A percentile compares a stretch with the other conserved stretches of the same genome.
Conservation (phyloP, 2,797 vertebrate genomes). For the Smutsia gigantea region DNA sequence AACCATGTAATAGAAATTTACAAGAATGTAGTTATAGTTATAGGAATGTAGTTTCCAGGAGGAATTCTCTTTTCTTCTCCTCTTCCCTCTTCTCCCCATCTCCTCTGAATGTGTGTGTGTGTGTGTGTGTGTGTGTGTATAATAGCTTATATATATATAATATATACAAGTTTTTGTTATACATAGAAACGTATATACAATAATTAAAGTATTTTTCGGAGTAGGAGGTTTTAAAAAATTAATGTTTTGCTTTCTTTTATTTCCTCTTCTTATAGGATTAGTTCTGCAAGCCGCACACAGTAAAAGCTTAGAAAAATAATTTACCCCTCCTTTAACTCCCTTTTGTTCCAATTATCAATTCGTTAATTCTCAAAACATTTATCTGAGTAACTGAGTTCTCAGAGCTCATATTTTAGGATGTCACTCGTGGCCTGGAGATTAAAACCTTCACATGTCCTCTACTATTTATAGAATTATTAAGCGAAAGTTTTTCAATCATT, state of each 20-base stretch:
- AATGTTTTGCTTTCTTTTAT: background rate
- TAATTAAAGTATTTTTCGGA: background rate
- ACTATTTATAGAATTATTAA: background rate
- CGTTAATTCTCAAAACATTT: background rate
- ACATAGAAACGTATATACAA: no score
- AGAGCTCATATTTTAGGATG: background rate
- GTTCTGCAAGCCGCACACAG: background rate
- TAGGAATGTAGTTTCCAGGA: background rate
- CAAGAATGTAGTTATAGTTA: background rate
- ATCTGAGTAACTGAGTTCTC: background rate
- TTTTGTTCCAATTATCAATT: background rate
- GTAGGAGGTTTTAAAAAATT: background rate
- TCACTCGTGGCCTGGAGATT: background rate
- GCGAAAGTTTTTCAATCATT: rapidly evolving
- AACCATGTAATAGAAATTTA: background rate
- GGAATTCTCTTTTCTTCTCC: rapidly evolving
- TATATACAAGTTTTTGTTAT: no score
- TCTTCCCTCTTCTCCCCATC: no score
- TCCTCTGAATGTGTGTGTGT: no score
- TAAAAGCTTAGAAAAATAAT: background rate
- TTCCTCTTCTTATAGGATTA: background rate
- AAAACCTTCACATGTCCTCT: background rate
- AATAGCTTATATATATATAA: no score
- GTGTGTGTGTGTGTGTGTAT: no score
- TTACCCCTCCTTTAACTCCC: background rate